phyloP scores from a whole-genome alignment of 2,888 invertebrate species.

The Dorcus parallelipipedus region DNA sequence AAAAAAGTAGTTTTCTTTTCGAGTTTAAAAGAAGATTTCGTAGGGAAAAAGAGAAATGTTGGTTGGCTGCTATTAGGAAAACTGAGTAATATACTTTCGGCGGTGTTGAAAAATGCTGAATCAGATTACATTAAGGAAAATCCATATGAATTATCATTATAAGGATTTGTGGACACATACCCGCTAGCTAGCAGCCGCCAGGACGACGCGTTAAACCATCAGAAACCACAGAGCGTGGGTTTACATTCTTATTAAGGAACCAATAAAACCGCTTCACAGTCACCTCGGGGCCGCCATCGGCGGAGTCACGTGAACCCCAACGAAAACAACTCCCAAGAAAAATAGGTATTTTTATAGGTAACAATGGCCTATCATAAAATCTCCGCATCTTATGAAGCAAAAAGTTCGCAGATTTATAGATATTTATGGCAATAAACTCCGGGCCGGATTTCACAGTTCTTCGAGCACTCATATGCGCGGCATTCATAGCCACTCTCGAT shows the following conservation, averaged over 20 bases:
- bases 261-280: slow-evolving; percentile 37
- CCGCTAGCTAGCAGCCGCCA: slow-evolving; percentile 32
- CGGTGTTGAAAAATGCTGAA: slow-evolving; percentile 13
- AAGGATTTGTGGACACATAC: slow-evolving; percentile 24
- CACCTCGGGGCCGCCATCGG: slow-evolving; percentile 29
- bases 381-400: slow-evolving; percentile 36
- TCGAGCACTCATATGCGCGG: slow-evolving; percentile 8
- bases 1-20: no score
- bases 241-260: slow-evolving; percentile 31
- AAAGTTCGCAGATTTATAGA: slow-evolving; percentile 41
- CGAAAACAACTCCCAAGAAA: slow-evolving; percentile 37
- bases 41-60: no score
- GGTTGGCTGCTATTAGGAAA: no score
- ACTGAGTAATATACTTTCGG: no score
- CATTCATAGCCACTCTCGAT: slow-evolving; percentile 1
- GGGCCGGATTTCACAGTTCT: slow-evolving; percentile 12
- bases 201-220: slow-evolving; percentile 27
- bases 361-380: slow-evolving; percentile 44
- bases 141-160: slow-evolving; percentile 13
- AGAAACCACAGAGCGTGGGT: slow-evolving; percentile 19
- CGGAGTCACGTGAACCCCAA: slow-evolving; percentile 35
- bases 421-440: slow-evolving; percentile 12
- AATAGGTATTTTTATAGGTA: slow-evolving; percentile 47
- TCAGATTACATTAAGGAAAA: slow-evolving; percentile 18
- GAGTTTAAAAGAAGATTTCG: no score